A percentile compares a stretch with the other conserved stretches of the same genome.
These are phyloP conservation scores for Coronaproctus castanopsis DNA, from an alignment of 2,888 invertebrate genomes.

Conservation along the genomic window DNA sequence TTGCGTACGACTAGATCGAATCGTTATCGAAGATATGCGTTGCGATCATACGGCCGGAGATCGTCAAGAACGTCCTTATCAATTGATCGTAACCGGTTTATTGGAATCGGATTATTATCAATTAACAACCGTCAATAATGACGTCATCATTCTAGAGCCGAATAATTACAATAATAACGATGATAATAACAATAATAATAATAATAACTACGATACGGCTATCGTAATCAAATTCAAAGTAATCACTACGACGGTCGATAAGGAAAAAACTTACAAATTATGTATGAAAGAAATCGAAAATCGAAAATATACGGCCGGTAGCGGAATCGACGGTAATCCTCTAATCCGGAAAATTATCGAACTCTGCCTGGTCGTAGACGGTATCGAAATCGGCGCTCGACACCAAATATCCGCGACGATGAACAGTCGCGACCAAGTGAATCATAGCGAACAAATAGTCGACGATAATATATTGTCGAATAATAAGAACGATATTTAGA, in stretches of 20 bases:
- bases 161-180: not conserved
- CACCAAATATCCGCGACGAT: no score
- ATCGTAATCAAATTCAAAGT: not conserved
- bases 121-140: not conserved
- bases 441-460: no score
- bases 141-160: not conserved
- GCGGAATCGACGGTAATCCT: no score
- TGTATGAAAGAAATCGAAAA: not conserved
- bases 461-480: no score
- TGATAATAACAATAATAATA: not conserved
- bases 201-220: not conserved
- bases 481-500: no score
- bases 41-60: not conserved
- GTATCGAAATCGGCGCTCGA: not conserved
- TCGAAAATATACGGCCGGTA: not conserved
- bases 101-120: not conserved
- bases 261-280: not conserved
- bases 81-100: not conserved
- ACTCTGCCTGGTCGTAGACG: not conserved
- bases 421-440: no score
- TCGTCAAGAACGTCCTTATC: not conserved
- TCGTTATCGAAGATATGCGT: not conserved
- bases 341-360: not conserved
- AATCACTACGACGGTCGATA: not conserved
- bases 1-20: not conserved